These are phyloP conservation scores for Platygyra sinensis DNA, from an alignment of 64 coral and sea anemone species.

Conservation along the genomic window DNA sequence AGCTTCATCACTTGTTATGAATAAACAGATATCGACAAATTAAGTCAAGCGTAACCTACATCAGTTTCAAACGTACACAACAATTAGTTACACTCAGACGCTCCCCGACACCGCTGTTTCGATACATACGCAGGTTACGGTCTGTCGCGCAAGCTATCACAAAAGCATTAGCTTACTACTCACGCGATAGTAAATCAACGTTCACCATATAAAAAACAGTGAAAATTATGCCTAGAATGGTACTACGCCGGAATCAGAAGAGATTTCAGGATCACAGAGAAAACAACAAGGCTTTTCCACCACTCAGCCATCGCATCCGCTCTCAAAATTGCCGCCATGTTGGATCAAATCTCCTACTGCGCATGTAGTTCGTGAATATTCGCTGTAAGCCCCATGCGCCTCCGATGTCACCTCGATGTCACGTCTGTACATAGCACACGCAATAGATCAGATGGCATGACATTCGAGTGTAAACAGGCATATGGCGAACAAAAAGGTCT, in stretches of 20 bases:
- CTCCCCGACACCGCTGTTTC: too few species aligned
- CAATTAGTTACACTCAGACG: too few species aligned
- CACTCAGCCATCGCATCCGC: constrained; percentile 44
- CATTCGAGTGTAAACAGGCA: not conserved
- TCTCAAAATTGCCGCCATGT: constrained; percentile 75
- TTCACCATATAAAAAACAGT: not conserved
- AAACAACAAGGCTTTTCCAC: constrained; percentile 70
- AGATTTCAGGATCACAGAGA: constrained; percentile 79
- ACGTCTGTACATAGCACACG: not conserved
- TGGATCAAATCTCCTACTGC: constrained; percentile 48
- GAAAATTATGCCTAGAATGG: constrained; percentile 19
- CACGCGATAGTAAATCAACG: not conserved
- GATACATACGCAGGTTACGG: not conserved
- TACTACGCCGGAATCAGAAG: constrained; percentile 91
- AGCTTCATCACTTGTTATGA: too few species aligned
- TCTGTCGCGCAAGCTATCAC: not conserved
- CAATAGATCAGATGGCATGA: constrained; percentile 43
- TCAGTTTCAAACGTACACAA: too few species aligned
- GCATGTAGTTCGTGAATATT: constrained; percentile 33
- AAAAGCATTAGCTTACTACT: not conserved
- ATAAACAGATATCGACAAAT: too few species aligned
- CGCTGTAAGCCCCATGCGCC: not conserved
- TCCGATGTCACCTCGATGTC: not conserved
- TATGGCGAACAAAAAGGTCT: constrained; percentile 54
- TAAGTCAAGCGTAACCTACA: too few species aligned